Base-by-base conservation (phyloP, 2,797 vertebrate species). In the Channa striata region DNA sequence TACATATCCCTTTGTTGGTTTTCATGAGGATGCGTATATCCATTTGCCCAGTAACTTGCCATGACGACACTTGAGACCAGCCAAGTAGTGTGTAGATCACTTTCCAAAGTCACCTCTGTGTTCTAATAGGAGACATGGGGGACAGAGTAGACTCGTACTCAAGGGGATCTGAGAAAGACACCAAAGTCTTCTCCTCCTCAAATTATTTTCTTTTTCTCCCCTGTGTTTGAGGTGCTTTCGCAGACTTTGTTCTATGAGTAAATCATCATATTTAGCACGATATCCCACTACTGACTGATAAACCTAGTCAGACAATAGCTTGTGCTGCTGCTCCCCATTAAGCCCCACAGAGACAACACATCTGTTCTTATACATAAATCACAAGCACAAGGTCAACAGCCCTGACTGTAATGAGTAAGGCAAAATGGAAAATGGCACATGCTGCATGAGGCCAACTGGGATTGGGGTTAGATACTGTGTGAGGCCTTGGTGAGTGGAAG, bases 61-160 rank as follows among this genome's bases (percentile, higher is more conserved):
- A 77, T 94, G 91, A 93, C 93, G 69, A 92, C 93, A 94, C 93
- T 95, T 86, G 91, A 94, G 92, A 92, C 87, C 76, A 56, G 82
- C 68, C 61, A 84, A 52, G 86, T 75, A 78, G 91, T 81, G 83
- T 82, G 70, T 56, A 77, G 91, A 93, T 93, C 92, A 84, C 89
- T 94, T 93, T 91, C 91, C 91, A 94, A 94, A 93, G 94, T 94
- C 93, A 94, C 93, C 93, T 84, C 91, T 68, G 70, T 64, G 77
- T 92, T 91, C 92, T 87, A 82, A 52, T 43, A 86, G 75, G 72
- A 81, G 74, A 79, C 42, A 47, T 42, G 39, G 68, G 80, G 77
- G 86, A 76, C 76, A 66, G 64, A 69, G 81, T 50, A 53, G 70
- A 74, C 68, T 59, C 53, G 70, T 52, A 80, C 86, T 89, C 85